These are phyloP conservation scores for Graptemys geographica DNA, from an alignment of 2,797 vertebrate species.

Conservation along the genomic window DNA sequence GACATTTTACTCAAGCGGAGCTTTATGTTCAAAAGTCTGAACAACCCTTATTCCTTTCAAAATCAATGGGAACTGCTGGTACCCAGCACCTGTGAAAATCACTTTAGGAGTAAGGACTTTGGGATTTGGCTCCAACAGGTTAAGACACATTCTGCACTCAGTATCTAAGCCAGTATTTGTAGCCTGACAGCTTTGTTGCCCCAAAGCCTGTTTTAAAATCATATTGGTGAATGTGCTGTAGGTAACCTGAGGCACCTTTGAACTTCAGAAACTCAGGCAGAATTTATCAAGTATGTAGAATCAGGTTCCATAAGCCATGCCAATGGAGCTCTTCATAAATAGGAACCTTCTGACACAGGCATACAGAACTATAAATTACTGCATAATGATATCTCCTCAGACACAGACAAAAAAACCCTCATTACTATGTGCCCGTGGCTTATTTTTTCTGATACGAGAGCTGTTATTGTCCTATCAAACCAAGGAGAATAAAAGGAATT, in stretches of 20 bases:
- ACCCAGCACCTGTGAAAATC: constrained; percentile 34
- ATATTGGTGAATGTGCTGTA: background rate
- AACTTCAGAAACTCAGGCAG: constrained; percentile 28
- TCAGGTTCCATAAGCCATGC: constrained; percentile 2
- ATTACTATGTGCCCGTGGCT: constrained; percentile 12
- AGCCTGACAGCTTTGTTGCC: constrained; percentile 8
- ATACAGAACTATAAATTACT: constrained; percentile 19
- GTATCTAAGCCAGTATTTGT: constrained; percentile 8
- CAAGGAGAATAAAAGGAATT: background rate
- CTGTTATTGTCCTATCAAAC: background rate
- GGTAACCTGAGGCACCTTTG: constrained; percentile 39
- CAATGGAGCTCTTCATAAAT: constrained; percentile 4
- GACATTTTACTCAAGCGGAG: constrained; percentile 40
- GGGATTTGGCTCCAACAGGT: constrained; percentile 35
- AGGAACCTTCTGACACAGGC: constrained; percentile 19
- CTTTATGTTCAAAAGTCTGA: constrained; percentile 11
- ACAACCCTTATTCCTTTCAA: constrained; percentile 36
- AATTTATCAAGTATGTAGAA: background rate
- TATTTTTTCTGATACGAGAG: constrained; percentile 21
- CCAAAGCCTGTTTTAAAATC: constrained; percentile 25
- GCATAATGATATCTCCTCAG: constrained; percentile 1
- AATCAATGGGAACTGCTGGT: constrained; percentile 43
- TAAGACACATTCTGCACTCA: constrained; percentile 38
- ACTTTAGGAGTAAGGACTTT: constrained; percentile 42
- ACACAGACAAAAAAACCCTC: constrained; percentile 49